These are phyloP conservation scores for Dendrophyllia cribrosa DNA, from an alignment of 64 coral and sea anemone genomes.

Conservation along the genomic window DNA sequence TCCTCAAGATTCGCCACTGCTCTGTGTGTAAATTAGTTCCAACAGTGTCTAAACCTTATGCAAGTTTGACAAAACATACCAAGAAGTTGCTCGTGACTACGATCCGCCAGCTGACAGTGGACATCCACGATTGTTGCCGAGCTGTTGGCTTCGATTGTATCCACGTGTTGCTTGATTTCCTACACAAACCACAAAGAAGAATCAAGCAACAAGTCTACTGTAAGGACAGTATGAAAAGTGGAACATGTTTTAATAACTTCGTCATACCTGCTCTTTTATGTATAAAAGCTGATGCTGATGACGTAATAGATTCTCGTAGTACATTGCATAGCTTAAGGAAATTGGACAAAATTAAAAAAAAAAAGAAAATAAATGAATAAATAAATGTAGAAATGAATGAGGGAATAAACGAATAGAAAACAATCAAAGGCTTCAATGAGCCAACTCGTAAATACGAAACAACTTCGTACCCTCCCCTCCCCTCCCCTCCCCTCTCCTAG, in stretches of 20 bases:
- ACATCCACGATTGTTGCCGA: slow-evolving; percentile 87
- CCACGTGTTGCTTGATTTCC: slow-evolving; percentile 89
- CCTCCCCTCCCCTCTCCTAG: no score
- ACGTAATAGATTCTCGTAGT: slow-evolving; percentile 92
- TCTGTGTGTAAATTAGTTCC: no score
- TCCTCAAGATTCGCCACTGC: no score
- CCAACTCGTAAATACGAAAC: no score
- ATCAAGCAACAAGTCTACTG: no score
- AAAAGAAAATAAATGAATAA: not conserved
- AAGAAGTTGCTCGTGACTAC: slow-evolving; percentile 94
- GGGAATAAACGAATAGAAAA: no score
- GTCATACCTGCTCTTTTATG: slow-evolving; percentile 91
- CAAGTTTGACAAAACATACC: slow-evolving; percentile 20
- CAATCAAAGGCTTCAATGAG: no score
- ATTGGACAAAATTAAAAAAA: not conserved
- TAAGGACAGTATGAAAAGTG: no score
- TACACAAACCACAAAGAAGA: slow-evolving; percentile 1
- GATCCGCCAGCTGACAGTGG: slow-evolving; percentile 95
- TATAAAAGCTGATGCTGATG: slow-evolving; percentile 96
- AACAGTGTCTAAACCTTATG: no score
- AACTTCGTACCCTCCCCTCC: no score
- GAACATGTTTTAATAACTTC: not conserved
- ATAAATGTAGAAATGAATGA: no score
- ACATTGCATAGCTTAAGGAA: slow-evolving; percentile 90
- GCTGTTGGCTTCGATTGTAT: slow-evolving; percentile 75